A percentile compares a stretch with the other conserved stretches of the same genome.
These are phyloP conservation scores for Nemurella pictetii DNA, from an alignment of 2,888 invertebrate species.

Conservation along the genomic window DNA sequence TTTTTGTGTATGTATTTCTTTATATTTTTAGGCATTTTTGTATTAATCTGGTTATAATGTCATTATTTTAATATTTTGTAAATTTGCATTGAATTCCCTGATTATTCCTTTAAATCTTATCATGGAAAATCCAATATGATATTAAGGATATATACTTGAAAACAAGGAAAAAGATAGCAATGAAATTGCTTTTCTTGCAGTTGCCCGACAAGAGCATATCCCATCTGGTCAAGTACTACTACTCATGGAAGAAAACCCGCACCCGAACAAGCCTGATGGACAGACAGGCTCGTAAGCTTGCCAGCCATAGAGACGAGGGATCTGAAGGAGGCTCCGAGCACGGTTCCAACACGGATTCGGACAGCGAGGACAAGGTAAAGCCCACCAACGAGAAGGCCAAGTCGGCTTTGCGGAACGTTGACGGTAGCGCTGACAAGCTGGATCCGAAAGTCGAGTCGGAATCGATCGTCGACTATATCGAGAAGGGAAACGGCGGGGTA, in stretches of 20 bases:
- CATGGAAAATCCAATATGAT: too few relatives aligned
- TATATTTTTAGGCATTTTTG: too few relatives aligned
- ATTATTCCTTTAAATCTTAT: too few relatives aligned
- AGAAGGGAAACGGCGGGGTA: background rate
- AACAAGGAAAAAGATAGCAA: too few relatives aligned
- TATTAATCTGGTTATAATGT: too few relatives aligned
- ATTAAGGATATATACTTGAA: too few relatives aligned
- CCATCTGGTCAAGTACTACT: slow-evolving; percentile 94
- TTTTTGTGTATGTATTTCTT: too few relatives aligned
- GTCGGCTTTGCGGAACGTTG: background rate
- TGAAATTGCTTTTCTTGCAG: slow-evolving; percentile 62
- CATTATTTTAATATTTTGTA: too few relatives aligned
- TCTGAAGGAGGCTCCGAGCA: slow-evolving; percentile 84
- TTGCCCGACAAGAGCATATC: slow-evolving; percentile 96
- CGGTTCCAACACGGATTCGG: slow-evolving; percentile 83
- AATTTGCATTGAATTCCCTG: too few relatives aligned
- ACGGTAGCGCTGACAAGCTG: background rate
- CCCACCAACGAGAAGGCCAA: background rate
- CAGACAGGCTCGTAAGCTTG: slow-evolving; percentile 70
- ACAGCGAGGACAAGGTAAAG: slow-evolving; percentile 85
- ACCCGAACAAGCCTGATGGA: slow-evolving; percentile 94
- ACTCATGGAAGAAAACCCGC: slow-evolving; percentile 96
- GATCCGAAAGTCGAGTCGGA: background rate
- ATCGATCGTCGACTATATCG: background rate
- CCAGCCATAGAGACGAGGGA: slow-evolving; percentile 70